phyloP scores from a whole-genome alignment of 1,140 invertebrate genomes.

The Drosophila murphyi region DNA sequence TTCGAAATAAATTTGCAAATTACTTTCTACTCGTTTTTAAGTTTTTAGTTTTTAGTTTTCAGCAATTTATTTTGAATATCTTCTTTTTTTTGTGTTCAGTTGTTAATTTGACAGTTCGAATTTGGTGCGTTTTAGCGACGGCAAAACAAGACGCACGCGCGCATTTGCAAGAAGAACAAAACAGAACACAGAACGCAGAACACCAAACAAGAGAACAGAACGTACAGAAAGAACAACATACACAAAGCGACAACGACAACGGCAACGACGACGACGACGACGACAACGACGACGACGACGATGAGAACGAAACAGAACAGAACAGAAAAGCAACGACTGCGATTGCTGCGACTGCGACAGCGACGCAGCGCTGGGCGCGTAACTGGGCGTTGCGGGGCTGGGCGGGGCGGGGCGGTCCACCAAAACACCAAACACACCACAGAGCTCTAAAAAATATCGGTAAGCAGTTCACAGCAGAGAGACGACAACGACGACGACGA shows the following conservation, averaged over 20 bases:
- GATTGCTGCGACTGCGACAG: conserved; percentile 1
- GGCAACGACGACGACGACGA: conserved; percentile 5
- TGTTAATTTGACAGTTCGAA: background rate
- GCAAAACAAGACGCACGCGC: conserved; percentile 62
- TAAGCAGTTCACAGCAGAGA: conserved; percentile 19
- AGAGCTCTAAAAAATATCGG: conserved; percentile 8
- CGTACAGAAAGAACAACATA: conserved; percentile 26
- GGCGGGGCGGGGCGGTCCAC: conserved; percentile 13
- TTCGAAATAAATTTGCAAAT: background rate
- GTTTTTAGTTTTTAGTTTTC: background rate
- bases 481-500: conserved; percentile 16
- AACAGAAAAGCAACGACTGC: conserved; percentile 5
- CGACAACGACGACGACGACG: conserved; percentile 13
- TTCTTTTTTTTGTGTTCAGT: background rate
- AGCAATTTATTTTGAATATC: background rate
- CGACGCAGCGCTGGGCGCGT: background rate
- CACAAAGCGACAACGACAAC: conserved; percentile 17
- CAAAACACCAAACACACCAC: conserved; percentile 2
- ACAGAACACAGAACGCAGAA: conserved; percentile 37
- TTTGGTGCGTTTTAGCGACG: conserved; percentile 60
- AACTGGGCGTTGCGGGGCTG: background rate
- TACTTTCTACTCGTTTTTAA: background rate
- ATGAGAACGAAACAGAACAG: conserved; percentile 14
- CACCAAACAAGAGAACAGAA: conserved; percentile 12
- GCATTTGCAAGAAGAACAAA: conserved; percentile 52